Evolutionary conservation across 2,888 invertebrate genomes (phyloP).

Genomic region (Erannis defoliaria): DNA sequence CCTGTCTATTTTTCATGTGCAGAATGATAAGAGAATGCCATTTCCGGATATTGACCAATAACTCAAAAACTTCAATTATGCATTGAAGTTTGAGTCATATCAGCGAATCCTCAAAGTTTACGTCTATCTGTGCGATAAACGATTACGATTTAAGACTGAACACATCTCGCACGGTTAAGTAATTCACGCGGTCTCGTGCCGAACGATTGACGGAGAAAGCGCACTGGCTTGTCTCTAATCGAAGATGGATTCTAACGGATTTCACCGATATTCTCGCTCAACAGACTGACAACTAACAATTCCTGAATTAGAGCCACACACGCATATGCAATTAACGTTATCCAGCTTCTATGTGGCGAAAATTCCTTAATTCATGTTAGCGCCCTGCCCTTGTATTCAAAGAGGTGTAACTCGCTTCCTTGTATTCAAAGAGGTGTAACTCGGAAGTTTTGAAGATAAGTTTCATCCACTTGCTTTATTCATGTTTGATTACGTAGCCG

Average conservation of each 20-base stretch:
- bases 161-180: constrained; percentile 49
- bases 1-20: no score
- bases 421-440: no score
- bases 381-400: no score
- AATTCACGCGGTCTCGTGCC: constrained; percentile 56
- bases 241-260: constrained; percentile 63
- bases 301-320: constrained; percentile 60
- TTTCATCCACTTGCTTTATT: no score
- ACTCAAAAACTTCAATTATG: no score
- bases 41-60: no score
- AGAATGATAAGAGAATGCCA: no score
- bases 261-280: constrained; percentile 60
- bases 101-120: background rate
- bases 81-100: no score
- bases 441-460: no score
- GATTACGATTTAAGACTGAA: constrained; percentile 35
- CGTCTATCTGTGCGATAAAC: constrained; percentile 28
- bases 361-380: background rate
- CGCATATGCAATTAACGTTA: constrained; percentile 55
- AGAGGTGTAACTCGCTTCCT: no score
- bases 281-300: constrained; percentile 51
- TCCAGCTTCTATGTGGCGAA: constrained; percentile 16
- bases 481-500: no score
- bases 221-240: constrained; percentile 56
- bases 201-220: constrained; percentile 64